Conservation (phyloP, 2,113 vertebrate species). For the Syngnathus typhle region DNA sequence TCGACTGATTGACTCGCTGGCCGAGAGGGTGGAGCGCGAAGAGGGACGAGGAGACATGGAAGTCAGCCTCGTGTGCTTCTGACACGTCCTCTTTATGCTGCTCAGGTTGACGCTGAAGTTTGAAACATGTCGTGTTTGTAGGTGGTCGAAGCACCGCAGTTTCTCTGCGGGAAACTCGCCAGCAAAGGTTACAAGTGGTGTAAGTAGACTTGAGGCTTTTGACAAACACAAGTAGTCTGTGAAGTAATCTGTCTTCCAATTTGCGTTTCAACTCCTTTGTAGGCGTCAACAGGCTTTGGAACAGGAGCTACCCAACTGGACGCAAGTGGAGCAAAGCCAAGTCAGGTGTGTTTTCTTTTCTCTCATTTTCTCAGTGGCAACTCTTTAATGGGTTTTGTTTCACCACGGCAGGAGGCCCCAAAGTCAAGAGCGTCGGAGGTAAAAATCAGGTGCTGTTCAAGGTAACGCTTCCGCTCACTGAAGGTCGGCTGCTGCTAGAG, state of each 20-base stretch:
- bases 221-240: no score
- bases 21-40: constrained; percentile 39
- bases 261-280: not conserved
- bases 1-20: constrained; percentile 35
- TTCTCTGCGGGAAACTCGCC: constrained; percentile 41
- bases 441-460: constrained; percentile 47
- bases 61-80: constrained; percentile 25
- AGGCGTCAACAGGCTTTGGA: not conserved
- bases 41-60: constrained; percentile 49
- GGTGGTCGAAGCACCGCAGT: constrained; percentile 53
- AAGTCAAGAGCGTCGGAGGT: constrained; percentile 14
- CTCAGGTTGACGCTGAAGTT: not conserved
- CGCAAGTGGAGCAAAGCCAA: not conserved
- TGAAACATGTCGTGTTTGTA: constrained; percentile 29
- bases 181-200: constrained; percentile 65
- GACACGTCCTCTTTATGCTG: not conserved
- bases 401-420: not conserved
- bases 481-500: constrained; percentile 49
- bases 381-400: not conserved
- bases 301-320: not conserved
- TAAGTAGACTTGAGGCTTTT: constrained; percentile 45
- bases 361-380: not conserved
- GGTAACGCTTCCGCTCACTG: constrained; percentile 53
- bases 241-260: no score
- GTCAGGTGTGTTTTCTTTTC: no score